Conservation (phyloP, 2,888 invertebrate genomes). For the Tubulanus polymorphus region DNA sequence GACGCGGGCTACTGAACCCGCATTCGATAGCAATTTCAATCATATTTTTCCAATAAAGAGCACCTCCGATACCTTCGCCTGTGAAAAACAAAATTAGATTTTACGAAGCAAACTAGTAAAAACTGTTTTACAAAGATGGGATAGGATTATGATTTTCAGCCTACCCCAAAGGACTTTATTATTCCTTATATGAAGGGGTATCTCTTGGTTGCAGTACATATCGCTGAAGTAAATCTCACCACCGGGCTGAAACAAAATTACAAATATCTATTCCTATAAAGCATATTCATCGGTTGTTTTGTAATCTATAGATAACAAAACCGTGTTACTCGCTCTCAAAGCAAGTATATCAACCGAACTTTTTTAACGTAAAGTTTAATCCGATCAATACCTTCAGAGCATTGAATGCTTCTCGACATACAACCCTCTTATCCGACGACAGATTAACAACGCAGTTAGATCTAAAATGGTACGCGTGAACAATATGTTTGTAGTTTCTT, state of each 20-base stretch:
- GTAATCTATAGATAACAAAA: too few relatives aligned
- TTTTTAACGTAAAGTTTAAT: too few relatives aligned
- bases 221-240: slow-evolving; percentile 49
- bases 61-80: slow-evolving; percentile 45
- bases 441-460: slow-evolving; percentile 48
- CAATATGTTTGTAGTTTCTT: too few relatives aligned
- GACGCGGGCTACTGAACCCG: slow-evolving; percentile 36
- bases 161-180: slow-evolving; percentile 44
- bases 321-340: too few relatives aligned
- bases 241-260: slow-evolving; percentile 27
- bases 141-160: too few relatives aligned
- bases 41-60: slow-evolving; percentile 38
- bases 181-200: slow-evolving; percentile 33
- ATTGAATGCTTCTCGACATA: slow-evolving; percentile 33
- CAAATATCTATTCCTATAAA: too few relatives aligned
- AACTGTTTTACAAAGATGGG: too few relatives aligned
- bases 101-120: too few relatives aligned
- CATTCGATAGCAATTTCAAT: slow-evolving; percentile 29
- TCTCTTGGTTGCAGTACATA: slow-evolving; percentile 36
- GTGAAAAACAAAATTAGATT: too few relatives aligned
- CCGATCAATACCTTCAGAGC: slow-evolving; percentile 44
- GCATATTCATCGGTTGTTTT: too few relatives aligned
- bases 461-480: too few relatives aligned
- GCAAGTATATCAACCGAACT: too few relatives aligned
- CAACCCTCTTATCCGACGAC: slow-evolving; percentile 39